Conservation (phyloP, 2,888 invertebrate species). For the Drosophila meridionalis region DNA sequence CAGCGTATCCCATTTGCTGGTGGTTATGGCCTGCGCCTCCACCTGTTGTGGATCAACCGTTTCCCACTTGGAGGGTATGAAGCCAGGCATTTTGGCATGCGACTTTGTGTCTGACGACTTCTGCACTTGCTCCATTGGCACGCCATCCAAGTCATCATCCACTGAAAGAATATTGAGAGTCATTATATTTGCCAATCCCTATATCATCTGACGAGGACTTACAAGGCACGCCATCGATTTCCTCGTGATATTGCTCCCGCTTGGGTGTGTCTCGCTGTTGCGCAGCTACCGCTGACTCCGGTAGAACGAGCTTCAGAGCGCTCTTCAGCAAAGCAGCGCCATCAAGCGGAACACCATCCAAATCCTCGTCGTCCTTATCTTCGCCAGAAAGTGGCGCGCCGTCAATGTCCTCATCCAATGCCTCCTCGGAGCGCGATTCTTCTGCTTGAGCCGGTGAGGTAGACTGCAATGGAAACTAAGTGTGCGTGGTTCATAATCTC, state of each 20-base stretch:
- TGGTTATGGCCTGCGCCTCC: slow-evolving; percentile 93
- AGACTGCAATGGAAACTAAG: slow-evolving; percentile 39
- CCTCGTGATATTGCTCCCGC: slow-evolving; percentile 86
- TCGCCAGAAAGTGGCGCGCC: slow-evolving; percentile 86
- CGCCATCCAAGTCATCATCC: slow-evolving; percentile 91
- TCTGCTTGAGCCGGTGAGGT: slow-evolving; percentile 65
- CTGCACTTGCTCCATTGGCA: slow-evolving; percentile 87
- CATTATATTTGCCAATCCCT: not conserved
- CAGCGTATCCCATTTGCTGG: slow-evolving; percentile 94
- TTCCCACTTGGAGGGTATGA: slow-evolving; percentile 98
- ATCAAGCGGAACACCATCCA: slow-evolving; percentile 92
- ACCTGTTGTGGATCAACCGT: slow-evolving; percentile 94
- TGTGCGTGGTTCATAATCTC: not conserved
- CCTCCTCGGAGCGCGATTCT: slow-evolving; percentile 72
- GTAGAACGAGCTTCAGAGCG: slow-evolving; percentile 86
- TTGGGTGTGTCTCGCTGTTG: slow-evolving; percentile 82
- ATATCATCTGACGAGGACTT: slow-evolving; percentile 54
- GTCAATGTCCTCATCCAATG: slow-evolving; percentile 84
- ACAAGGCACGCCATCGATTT: slow-evolving; percentile 90
- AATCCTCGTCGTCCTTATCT: slow-evolving; percentile 88
- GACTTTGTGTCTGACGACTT: slow-evolving; percentile 56
- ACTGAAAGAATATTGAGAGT: slow-evolving; percentile 84
- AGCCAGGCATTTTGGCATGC: slow-evolving; percentile 86
- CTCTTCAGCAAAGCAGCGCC: slow-evolving; percentile 92
- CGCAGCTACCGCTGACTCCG: slow-evolving; percentile 70